Evolutionary conservation across 1,140 invertebrate genomes (phyloP).

Genomic region (Scaptomyza hsui): DNA sequence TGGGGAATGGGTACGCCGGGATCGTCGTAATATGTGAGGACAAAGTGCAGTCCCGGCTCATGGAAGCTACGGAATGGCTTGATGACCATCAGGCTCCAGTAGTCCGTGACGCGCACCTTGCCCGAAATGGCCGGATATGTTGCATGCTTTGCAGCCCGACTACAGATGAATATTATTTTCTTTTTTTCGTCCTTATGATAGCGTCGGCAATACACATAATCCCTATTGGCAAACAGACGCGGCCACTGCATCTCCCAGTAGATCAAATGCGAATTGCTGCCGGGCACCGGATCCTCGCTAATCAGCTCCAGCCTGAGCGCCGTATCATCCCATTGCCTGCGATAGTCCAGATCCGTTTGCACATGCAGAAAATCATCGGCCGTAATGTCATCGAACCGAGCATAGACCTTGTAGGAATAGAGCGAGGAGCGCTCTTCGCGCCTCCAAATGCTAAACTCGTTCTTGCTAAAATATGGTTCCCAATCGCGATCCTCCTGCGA

Average conservation of each 20-base stretch:
- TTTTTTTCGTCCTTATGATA: conserved; percentile 86
- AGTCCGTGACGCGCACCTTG: conserved; percentile 88
- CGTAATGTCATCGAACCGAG: conserved; percentile 90
- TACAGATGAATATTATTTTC: conserved; percentile 85
- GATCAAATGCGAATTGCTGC: conserved; percentile 88
- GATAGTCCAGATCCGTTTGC: conserved; percentile 91
- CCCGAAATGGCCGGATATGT: conserved; percentile 73
- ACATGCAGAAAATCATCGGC: conserved; percentile 92
- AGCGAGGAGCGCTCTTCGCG: conserved; percentile 87
- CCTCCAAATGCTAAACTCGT: conserved; percentile 93
- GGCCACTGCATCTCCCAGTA: conserved; percentile 96
- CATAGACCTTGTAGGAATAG: conserved; percentile 94
- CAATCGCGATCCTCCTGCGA: conserved; percentile 86
- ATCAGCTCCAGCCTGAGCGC: conserved; percentile 89
- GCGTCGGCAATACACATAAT: conserved; percentile 93
- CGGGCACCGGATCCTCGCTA: conserved; percentile 86
- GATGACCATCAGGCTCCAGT: conserved; percentile 95
- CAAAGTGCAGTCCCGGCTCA: conserved; percentile 88
- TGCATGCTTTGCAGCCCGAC: conserved; percentile 83
- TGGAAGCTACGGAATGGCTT: conserved; percentile 85
- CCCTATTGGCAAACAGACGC: conserved; percentile 92
- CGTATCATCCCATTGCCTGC: conserved; percentile 92
- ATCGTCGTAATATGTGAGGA: conserved; percentile 94
- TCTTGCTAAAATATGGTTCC: conserved; percentile 91
- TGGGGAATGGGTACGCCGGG: conserved; percentile 90